Evolutionary conservation across 2,797 vertebrate genomes (phyloP), one percentile per base, ranked within the genome.

Genomic region (Pagetopsis macropterus): DNA sequence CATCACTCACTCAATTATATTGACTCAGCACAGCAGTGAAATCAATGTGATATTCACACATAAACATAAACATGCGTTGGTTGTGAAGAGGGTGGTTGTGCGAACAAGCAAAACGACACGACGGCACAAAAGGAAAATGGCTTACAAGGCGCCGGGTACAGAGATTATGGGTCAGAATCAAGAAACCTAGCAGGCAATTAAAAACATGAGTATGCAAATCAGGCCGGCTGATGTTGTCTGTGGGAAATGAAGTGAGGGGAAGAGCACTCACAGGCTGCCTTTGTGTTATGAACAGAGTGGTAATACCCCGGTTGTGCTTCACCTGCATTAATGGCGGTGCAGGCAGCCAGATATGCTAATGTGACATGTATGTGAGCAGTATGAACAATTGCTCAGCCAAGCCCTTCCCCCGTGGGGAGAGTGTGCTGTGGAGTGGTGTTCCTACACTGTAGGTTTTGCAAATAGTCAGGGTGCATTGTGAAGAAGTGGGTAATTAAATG

Each of bases 321-420:
- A 90, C 89, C 89, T 91, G 87, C 81, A 84, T 86, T 89, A 86
- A 81, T 84, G 89, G 89, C 88, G 81, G 84, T 76, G 84, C 84
- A 84, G 82, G 83, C 72, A 88, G 90, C 85, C 90, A 90, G 88
- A 87, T 90, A 93, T 92, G 91, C 86, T 91, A 93, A 92, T 91
- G 86, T 77, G 71, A 84, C 64, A 80, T 51, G 79, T 83, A 75
- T 88, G 84, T 84, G 91, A 87, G 81, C 60, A 75, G 85, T 60
- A 79, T 86, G 84, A 89, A 87, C 84, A 85, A 90, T 90, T 80
- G 76, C 71, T 78, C 81, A 88, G 86, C 86, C 91, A 79, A 88
- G 86, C 85, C 81, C 80, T 76, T 56, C 74, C 88, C 84, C 84
- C 80, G 57, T 31, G 73, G 78, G 82, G 72, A 68, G 83, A 48